Evolutionary conservation across 2,888 invertebrate genomes (phyloP).

Genomic region (Entomobrya proxima): DNA sequence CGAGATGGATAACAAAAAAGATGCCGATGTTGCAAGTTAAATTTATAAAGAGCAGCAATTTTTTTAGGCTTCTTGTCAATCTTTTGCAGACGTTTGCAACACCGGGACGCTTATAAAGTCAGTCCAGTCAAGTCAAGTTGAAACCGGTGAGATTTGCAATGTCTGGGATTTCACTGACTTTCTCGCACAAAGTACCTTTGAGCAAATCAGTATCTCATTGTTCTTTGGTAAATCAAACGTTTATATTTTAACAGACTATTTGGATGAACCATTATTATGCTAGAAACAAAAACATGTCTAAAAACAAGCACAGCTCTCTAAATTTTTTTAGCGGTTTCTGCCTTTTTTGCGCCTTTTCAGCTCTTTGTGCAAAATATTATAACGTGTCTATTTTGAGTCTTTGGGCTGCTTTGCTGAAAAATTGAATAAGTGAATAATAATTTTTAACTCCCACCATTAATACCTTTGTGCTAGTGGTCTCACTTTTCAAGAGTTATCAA

Average conservation of each 20-base stretch:
- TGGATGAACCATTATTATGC: neutral
- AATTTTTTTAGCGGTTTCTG: conserved; percentile 54
- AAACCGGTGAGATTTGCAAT: conserved; percentile 8
- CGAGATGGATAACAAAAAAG: conserved; percentile 18
- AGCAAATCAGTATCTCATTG: no score
- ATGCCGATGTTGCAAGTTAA: conserved; percentile 31
- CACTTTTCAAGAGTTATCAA: conserved; percentile 33
- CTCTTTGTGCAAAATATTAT: neutral
- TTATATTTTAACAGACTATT: no score
- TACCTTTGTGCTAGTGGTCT: conserved; percentile 26
- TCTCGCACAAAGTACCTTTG: neutral
- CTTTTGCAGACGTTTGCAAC: conserved; percentile 3
- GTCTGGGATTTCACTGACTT: neutral
- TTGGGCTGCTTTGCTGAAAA: neutral
- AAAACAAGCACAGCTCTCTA: conserved; percentile 11
- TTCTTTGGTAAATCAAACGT: no score
- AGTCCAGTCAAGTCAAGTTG: conserved; percentile 24
- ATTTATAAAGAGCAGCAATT: conserved; percentile 29
- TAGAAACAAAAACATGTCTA: neutral
- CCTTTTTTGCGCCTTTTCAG: conserved; percentile 50
- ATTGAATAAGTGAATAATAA: conserved; percentile 59
- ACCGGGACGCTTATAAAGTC: neutral
- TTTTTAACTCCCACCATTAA: conserved; percentile 53
- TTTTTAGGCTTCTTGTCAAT: neutral
- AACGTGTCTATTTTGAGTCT: conserved; percentile 12